These are phyloP conservation scores for Esox masquinongy DNA, from an alignment of 2,797 vertebrate genomes.

Conservation along the genomic window DNA sequence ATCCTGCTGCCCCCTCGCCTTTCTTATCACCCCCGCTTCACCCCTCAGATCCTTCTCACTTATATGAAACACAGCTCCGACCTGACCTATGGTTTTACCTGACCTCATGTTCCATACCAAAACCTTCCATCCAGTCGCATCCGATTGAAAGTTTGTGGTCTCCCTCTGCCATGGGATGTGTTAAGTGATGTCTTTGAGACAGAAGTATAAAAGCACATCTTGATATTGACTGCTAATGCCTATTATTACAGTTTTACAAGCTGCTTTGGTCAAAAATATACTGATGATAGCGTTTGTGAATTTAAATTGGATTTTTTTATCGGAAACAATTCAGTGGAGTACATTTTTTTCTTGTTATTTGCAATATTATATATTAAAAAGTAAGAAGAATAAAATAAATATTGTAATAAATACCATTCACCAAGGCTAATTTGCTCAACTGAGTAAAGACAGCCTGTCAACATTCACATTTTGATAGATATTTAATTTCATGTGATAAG, in stretches of 20 bases:
- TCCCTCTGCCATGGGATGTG: conserved; percentile 10
- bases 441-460: neutral
- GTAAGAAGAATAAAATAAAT: neutral
- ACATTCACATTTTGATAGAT: neutral
- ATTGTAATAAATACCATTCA: no score
- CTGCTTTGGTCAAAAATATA: conserved; percentile 1
- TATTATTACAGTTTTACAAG: conserved; percentile 3
- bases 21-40: neutral
- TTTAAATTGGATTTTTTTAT: neutral
- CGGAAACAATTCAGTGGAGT: neutral
- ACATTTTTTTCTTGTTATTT: neutral
- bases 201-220: conserved; percentile 26
- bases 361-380: neutral
- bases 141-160: conserved; percentile 23
- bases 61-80: conserved; percentile 12
- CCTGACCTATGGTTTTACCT: conserved; percentile 14
- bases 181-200: conserved; percentile 26
- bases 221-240: conserved; percentile 11
- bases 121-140: neutral
- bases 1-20: neutral
- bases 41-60: neutral
- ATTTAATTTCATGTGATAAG: neutral
- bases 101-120: conserved; percentile 14
- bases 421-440: neutral
- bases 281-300: neutral